A percentile compares a stretch with the other conserved stretches of the same genome.
Conservation (phyloP, 1,140 invertebrate genomes). For the Drosophila busckii region DNA sequence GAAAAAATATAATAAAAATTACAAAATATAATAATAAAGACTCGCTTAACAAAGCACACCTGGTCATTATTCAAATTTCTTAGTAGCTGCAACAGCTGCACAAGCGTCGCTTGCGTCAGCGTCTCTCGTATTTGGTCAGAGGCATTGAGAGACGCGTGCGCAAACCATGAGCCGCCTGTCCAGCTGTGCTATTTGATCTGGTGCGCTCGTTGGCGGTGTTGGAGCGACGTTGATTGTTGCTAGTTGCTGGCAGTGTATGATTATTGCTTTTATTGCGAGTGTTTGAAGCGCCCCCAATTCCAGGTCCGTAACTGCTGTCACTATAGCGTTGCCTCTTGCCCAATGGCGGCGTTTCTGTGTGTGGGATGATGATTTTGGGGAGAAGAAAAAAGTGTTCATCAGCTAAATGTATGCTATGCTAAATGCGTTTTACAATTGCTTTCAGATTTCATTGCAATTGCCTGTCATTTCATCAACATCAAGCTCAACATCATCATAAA, state of each 20-base stretch:
- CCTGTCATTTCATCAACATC: constrained; percentile 17
- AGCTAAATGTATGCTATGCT: constrained; percentile 16
- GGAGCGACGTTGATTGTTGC: constrained; percentile 41
- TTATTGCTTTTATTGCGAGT: constrained; percentile 69
- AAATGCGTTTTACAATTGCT: constrained; percentile 33
- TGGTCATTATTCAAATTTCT: not conserved
- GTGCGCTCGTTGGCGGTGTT: constrained; percentile 44
- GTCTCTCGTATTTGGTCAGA: constrained; percentile 55
- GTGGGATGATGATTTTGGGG: not conserved
- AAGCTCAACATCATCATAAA: constrained; percentile 10
- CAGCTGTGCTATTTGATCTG: constrained; percentile 27
- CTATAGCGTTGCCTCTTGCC: constrained; percentile 55
- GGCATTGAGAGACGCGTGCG: constrained; percentile 70
- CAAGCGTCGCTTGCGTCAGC: constrained; percentile 60
- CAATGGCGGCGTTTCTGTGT: constrained; percentile 26
- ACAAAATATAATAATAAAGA: constrained; percentile 33
- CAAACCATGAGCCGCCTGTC: constrained; percentile 40
- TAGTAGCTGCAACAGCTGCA: constrained; percentile 50
- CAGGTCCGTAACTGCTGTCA: constrained; percentile 30
- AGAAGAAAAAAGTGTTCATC: constrained; percentile 23
- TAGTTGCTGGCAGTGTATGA: constrained; percentile 59
- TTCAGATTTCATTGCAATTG: constrained; percentile 46
- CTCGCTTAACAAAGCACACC: not conserved
- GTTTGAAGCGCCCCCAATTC: constrained; percentile 23
- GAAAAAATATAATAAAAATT: constrained; percentile 7